These are phyloP conservation scores for Pachyramphus minor DNA, from an alignment of 2,113 vertebrate genomes.

Conservation along the genomic window DNA sequence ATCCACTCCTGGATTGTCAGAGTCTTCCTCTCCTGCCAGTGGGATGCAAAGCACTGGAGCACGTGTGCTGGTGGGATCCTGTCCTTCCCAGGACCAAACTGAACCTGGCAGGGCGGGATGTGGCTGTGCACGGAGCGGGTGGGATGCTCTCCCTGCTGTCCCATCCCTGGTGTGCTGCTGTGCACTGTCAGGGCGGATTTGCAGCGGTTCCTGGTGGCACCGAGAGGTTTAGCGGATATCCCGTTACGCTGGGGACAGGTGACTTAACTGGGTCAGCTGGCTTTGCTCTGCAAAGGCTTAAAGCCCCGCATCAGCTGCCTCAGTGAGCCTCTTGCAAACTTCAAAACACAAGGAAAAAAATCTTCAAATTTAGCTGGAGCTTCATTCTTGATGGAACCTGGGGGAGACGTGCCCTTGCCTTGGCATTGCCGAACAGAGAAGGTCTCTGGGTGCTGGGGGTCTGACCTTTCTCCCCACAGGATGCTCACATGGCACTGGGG, in stretches of 20 bases:
- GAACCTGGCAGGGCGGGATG: neutral
- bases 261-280: constrained; percentile 59
- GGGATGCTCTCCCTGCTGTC: neutral
- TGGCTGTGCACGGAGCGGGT: accelerated
- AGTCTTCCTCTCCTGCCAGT: neutral
- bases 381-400: accelerated
- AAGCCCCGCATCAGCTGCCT: neutral
- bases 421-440: accelerated
- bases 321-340: neutral
- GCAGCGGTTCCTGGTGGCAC: neutral
- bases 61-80: neutral
- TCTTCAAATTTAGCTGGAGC: neutral
- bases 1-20: neutral
- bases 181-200: neutral
- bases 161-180: accelerated
- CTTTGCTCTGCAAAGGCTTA: constrained; percentile 26
- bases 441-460: neutral
- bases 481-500: accelerated
- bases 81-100: neutral
- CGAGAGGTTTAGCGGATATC: neutral
- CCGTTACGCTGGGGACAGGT: neutral
- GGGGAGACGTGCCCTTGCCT: accelerated
- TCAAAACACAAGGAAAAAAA: neutral
- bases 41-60: neutral
- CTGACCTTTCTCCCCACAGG: accelerated